Evolutionary conservation across 2,888 invertebrate species (phyloP).

Genomic region (Apoderus coryli): DNA sequence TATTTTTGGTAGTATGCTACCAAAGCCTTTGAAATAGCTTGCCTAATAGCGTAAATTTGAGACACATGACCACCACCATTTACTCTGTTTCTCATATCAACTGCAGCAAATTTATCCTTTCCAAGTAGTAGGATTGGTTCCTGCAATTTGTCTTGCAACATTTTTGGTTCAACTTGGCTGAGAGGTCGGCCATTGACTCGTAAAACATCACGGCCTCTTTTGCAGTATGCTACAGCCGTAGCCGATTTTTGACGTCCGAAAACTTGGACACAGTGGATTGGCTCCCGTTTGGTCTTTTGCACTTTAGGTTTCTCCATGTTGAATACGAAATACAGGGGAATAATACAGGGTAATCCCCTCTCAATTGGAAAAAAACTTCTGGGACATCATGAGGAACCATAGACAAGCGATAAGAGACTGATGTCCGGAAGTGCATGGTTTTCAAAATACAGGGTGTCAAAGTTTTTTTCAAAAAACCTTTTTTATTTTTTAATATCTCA

Average conservation of each 20-base stretch:
- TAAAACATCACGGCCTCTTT: slow-evolving; percentile 85
- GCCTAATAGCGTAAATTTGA: slow-evolving; percentile 97
- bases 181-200: slow-evolving; percentile 95
- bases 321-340: too few species aligned
- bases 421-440: too few species aligned
- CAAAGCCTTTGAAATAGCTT: slow-evolving; percentile 94
- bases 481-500: too few species aligned
- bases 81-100: slow-evolving; percentile 95
- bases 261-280: slow-evolving; percentile 89
- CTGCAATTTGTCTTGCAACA: slow-evolving; percentile 88
- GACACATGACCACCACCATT: slow-evolving; percentile 98
- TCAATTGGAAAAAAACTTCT: too few species aligned
- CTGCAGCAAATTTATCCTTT: slow-evolving; percentile 90
- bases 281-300: slow-evolving; percentile 68
- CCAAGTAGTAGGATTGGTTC: slow-evolving; percentile 82
- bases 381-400: too few species aligned
- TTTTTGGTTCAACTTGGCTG: slow-evolving; percentile 89
- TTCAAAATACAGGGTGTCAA: too few species aligned
- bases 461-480: too few species aligned
- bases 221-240: slow-evolving; percentile 98
- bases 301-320: too few species aligned
- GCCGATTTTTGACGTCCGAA: slow-evolving; percentile 98
- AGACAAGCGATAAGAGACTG: too few species aligned
- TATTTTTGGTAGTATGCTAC: slow-evolving; percentile 99
- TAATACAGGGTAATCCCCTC: too few species aligned